phyloP scores from a whole-genome alignment of 1,140 invertebrate species.

The Stenopsyche tienmushanensis region DNA sequence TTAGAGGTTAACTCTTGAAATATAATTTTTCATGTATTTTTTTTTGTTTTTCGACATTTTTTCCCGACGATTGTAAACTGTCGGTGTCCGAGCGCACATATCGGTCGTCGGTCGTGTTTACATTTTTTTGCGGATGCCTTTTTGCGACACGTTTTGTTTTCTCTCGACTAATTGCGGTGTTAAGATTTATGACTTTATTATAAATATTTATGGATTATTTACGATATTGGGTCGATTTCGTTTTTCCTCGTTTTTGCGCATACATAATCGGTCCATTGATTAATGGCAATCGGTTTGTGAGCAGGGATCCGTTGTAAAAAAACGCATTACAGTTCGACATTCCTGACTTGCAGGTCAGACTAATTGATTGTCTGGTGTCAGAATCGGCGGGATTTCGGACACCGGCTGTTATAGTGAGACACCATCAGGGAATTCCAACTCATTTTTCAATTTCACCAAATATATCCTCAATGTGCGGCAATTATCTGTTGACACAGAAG shows the following conservation, averaged over 20 bases:
- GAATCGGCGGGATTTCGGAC: conserved; percentile 29
- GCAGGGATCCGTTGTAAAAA: neutral
- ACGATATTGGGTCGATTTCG: conserved; percentile 17
- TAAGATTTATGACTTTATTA: conserved; percentile 31
- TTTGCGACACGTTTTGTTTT: conserved; percentile 1
- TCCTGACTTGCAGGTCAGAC: conserved; percentile 26
- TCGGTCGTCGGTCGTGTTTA: conserved; percentile 1
- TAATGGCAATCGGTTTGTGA: conserved; percentile 16
- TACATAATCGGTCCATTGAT: conserved; percentile 15
- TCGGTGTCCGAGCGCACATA: too few relatives aligned
- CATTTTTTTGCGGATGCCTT: neutral
- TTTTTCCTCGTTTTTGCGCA: conserved; percentile 1
- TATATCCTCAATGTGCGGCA: too few relatives aligned
- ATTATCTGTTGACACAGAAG: too few relatives aligned
- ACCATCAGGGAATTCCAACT: neutral
- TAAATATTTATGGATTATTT: conserved; percentile 31
- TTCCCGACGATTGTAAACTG: too few relatives aligned
- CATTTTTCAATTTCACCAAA: too few relatives aligned
- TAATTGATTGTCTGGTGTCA: conserved; percentile 32
- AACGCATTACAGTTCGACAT: conserved; percentile 20
- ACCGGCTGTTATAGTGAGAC: conserved; percentile 11
- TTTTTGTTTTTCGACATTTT: too few relatives aligned
- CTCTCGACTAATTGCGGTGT: conserved; percentile 15
- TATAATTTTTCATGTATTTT: too few relatives aligned
- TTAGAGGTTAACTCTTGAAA: too few relatives aligned